These are phyloP conservation scores for Ictalurus punctatus DNA, from an alignment of 2,113 vertebrate species.

Conservation along the genomic window DNA sequence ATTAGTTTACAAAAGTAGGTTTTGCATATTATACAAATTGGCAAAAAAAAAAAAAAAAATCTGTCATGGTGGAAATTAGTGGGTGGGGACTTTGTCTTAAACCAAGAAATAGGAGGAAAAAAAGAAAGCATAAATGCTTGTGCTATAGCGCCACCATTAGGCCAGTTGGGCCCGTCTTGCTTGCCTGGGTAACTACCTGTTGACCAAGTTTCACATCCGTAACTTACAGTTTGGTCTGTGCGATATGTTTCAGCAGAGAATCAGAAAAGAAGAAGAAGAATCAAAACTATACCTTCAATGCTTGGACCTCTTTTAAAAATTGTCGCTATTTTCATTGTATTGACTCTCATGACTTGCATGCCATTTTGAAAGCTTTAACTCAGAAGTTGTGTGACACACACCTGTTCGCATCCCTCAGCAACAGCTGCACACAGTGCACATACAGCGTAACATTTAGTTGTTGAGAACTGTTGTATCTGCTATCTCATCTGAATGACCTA, in stretches of 20 bases:
- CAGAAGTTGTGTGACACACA: background rate
- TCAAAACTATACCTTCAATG: background rate
- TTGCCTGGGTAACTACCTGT: background rate
- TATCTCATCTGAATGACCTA: background rate
- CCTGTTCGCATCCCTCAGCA: slow-evolving; percentile 8
- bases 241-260: background rate
- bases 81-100: background rate
- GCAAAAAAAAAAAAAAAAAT: background rate
- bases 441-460: background rate
- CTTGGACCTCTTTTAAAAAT: background rate
- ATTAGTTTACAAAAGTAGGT: background rate
- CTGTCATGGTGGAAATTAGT: background rate
- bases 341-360: background rate
- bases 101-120: background rate
- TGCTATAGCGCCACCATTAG: background rate
- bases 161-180: background rate
- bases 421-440: slow-evolving; percentile 16
- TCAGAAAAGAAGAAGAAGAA: background rate
- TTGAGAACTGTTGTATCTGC: background rate
- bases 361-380: background rate
- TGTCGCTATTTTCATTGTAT: background rate
- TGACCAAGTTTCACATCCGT: background rate
- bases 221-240: background rate
- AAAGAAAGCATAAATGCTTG: background rate
- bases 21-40: background rate